These are phyloP conservation scores for Eristalinus sepulchralis DNA, from an alignment of 2,888 invertebrate genomes.

Conservation along the genomic window DNA sequence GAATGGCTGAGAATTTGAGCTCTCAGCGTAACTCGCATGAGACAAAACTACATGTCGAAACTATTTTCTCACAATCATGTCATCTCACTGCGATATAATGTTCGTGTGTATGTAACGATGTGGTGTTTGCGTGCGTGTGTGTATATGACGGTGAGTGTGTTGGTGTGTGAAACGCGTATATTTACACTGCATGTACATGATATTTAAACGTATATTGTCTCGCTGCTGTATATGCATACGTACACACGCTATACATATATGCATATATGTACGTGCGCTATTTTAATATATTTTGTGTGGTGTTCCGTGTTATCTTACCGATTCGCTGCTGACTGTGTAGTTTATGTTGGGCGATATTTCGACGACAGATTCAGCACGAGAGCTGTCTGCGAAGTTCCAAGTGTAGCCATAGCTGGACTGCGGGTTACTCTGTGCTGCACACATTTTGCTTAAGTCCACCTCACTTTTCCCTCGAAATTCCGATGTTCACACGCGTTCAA, in stretches of 20 bases:
- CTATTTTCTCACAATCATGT: constrained; percentile 53
- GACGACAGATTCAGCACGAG: constrained; percentile 80
- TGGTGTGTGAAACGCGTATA: constrained; percentile 36
- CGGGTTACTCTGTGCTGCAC: constrained; percentile 81
- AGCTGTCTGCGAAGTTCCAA: constrained; percentile 81
- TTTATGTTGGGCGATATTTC: constrained; percentile 81
- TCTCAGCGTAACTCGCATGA: constrained; percentile 54
- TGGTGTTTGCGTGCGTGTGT: constrained; percentile 5
- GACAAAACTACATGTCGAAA: constrained; percentile 24
- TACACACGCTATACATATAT: constrained; percentile 67
- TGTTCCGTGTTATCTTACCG: constrained; percentile 78
- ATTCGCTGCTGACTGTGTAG: constrained; percentile 81
- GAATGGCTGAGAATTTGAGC: constrained; percentile 6
- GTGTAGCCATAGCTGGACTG: constrained; percentile 81
- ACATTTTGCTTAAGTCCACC: constrained; percentile 74
- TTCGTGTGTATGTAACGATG: constrained; percentile 23
- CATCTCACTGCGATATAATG: constrained; percentile 28
- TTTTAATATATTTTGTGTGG: constrained; percentile 64
- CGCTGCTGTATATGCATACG: constrained; percentile 73
- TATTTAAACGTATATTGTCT: constrained; percentile 48
- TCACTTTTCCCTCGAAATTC: constrained; percentile 22
- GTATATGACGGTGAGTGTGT: neutral
- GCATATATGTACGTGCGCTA: constrained; percentile 70
- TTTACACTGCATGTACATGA: constrained; percentile 59
- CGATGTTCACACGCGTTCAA: constrained; percentile 40